Evolutionary conservation across 2,888 invertebrate genomes (phyloP).

Genomic region (Epiblema foenella): DNA sequence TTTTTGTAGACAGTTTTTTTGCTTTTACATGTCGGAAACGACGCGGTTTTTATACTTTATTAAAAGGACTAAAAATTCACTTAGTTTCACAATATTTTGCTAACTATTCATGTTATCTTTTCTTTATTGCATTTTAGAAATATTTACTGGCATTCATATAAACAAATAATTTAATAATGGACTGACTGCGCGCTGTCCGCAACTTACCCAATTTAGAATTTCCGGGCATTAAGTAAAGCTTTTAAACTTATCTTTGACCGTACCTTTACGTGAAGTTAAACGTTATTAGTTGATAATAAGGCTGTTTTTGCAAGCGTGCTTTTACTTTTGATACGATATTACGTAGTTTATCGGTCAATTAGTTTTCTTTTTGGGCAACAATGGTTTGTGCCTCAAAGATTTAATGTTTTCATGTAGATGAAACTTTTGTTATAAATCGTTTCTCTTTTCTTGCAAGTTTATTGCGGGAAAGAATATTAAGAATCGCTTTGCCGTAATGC

Average conservation of each 20-base stretch:
- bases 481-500: constrained; percentile 28
- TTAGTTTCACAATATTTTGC: no score
- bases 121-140: not conserved
- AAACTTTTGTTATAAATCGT: constrained; percentile 27
- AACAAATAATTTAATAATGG: constrained; percentile 59
- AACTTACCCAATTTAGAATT: constrained; percentile 56
- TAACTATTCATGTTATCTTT: no score
- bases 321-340: not conserved
- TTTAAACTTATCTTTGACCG: constrained; percentile 49
- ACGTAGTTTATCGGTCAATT: not conserved
- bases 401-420: constrained; percentile 28
- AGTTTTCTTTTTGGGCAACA: constrained; percentile 31
- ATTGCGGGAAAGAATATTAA: constrained; percentile 27
- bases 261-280: constrained; percentile 41
- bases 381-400: constrained; percentile 26
- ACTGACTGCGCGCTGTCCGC: constrained; percentile 50
- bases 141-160: constrained; percentile 1
- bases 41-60: no score
- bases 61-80: no score
- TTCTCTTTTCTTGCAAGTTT: constrained; percentile 26
- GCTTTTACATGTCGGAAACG: no score
- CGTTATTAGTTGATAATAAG: not conserved
- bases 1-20: no score
- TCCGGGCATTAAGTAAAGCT: constrained; percentile 43
- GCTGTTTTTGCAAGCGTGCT: not conserved